A percentile compares a stretch with the other conserved stretches of the same genome.
These are phyloP conservation scores for Cryptocephalus moraei DNA, from an alignment of 2,888 invertebrate species.

Conservation along the genomic window DNA sequence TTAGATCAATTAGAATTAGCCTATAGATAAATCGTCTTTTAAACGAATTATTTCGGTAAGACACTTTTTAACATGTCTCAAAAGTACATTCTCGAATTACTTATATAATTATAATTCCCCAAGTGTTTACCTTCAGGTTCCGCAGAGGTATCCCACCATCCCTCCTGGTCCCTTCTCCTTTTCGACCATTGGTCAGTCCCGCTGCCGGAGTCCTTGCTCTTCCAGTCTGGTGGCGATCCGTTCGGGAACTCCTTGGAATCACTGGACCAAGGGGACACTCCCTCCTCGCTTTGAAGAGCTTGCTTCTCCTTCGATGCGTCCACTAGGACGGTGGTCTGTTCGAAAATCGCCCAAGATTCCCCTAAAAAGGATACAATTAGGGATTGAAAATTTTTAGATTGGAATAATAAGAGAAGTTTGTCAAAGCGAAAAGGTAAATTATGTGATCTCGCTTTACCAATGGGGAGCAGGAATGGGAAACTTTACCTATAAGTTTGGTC, in stretches of 20 bases:
- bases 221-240: constrained; percentile 41
- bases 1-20: too few relatives aligned
- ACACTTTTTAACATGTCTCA: too few relatives aligned
- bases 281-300: constrained; percentile 36
- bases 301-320: constrained; percentile 28
- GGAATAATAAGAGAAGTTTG: too few relatives aligned
- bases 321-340: constrained; percentile 33
- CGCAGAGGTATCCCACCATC: constrained; percentile 39
- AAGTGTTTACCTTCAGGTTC: constrained; percentile 30
- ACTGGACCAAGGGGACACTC: constrained; percentile 68
- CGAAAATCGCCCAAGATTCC: constrained; percentile 52
- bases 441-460: too few relatives aligned
- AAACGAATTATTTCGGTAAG: too few relatives aligned
- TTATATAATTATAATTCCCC: neutral
- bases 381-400: too few relatives aligned
- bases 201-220: constrained; percentile 36
- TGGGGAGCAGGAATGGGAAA: too few relatives aligned
- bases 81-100: too few relatives aligned
- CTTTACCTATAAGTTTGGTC: too few relatives aligned
- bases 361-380: too few relatives aligned
- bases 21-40: too few relatives aligned
- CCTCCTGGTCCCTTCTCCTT: constrained; percentile 33
- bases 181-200: constrained; percentile 36
- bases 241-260: constrained; percentile 56
- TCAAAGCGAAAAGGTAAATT: too few relatives aligned